Evolutionary conservation across 2,797 vertebrate genomes (phyloP), one percentile per base, ranked within the genome.

Genomic region (Oreochromis mossambicus): DNA sequence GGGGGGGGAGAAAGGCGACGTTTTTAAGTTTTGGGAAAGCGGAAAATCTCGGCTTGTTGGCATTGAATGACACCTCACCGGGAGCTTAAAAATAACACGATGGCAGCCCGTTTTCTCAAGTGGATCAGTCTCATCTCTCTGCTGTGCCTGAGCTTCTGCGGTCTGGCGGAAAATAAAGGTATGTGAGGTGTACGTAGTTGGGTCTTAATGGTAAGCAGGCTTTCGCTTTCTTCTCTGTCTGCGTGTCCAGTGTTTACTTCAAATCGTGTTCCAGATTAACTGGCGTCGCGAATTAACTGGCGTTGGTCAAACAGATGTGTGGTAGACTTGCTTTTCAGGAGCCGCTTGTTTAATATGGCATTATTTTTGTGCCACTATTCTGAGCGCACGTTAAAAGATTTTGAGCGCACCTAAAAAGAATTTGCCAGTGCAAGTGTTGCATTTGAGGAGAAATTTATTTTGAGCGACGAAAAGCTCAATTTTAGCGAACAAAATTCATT

Each of bases 131-230:
- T 96, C 83, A 94, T 91, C 85, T 94, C 86, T 51, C 77, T 94
- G 88, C 87, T 96, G 4, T 92, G 89, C 54, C 34, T 91, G 73
- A 88, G 93, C 86, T 94, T 80, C 66, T 89, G 90, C 13, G 92
- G 81, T 29, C 83, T 90, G 87, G 92, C 90, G 92, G 95, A 97
- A 93, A 95, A 85, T 91, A 97, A 96, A 96, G 96, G 96, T 96
- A 96, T 26, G 94, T 85, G 70, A 51, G 21, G 56, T 8, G 80
- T 8, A 66, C 63, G 78, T 54, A 56, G 46, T 83, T 19, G 70
- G 15, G 51, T 51, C 32, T 32, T 19, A 54, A 7, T 2, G 3
- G 24, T 13, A 2, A 14, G 3, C 54, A 32, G 55, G 24, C 77
- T 87, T 81, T 88, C 43, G 63, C n/a, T 86, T 84, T 79, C 14